These are phyloP conservation scores for Catharus ustulatus DNA, from an alignment of 2,797 vertebrate species.

Conservation along the genomic window DNA sequence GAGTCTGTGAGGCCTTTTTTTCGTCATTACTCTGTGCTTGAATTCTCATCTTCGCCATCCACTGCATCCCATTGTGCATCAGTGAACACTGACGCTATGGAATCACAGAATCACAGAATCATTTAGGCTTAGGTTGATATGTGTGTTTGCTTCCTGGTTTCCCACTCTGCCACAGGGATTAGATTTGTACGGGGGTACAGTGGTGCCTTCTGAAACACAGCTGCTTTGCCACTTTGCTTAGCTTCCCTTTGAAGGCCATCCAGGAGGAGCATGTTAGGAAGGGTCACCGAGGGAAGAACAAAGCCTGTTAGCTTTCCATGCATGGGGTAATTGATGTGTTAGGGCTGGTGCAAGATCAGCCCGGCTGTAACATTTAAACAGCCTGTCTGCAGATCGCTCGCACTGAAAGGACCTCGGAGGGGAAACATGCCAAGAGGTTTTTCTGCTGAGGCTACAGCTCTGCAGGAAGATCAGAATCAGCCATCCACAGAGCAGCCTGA, in stretches of 20 bases:
- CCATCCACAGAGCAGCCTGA: background rate
- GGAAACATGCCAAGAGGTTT: background rate
- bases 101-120: background rate
- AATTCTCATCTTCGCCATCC: background rate
- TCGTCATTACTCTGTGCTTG: background rate
- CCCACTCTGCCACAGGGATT: background rate
- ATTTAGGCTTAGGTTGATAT: background rate
- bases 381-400: background rate
- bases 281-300: background rate
- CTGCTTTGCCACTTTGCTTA: background rate
- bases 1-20: slow-evolving; percentile 34
- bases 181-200: accelerated
- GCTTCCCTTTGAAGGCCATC: background rate
- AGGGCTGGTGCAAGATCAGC: background rate
- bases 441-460: background rate
- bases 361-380: background rate
- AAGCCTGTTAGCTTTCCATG: background rate
- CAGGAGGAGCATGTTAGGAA: background rate
- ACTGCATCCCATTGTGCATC: background rate
- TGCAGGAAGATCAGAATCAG: background rate
- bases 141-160: background rate
- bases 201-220: accelerated
- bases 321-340: background rate
- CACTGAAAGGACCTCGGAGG: background rate
- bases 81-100: accelerated